These are phyloP conservation scores for Falco rusticolus DNA, from an alignment of 2,797 vertebrate species.

Conservation along the genomic window DNA sequence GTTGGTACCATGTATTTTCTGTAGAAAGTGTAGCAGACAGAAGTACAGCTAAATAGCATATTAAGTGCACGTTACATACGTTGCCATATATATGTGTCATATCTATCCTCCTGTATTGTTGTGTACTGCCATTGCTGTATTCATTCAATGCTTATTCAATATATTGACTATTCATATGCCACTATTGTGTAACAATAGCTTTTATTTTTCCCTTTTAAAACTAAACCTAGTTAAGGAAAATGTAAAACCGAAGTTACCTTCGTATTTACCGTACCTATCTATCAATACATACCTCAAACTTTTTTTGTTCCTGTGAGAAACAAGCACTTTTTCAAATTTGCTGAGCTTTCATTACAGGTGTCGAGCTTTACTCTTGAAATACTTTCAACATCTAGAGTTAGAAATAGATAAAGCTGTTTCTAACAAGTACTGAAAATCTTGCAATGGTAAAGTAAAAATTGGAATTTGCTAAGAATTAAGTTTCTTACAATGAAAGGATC, in stretches of 20 bases:
- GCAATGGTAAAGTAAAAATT: not conserved
- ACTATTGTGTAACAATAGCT: not conserved
- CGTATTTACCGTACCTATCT: not conserved
- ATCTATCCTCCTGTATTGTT: not conserved
- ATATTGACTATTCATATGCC: not conserved
- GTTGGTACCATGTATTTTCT: rapidly evolving
- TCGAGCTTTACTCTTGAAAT: not conserved
- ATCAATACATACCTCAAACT: not conserved
- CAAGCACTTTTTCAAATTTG: not conserved
- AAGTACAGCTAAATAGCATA: not conserved
- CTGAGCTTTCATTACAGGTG: not conserved
- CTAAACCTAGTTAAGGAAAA: not conserved
- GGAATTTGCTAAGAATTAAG: not conserved
- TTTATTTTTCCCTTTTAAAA: not conserved
- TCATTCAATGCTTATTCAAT: not conserved
- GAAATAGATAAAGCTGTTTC: not conserved
- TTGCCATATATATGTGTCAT: not conserved
- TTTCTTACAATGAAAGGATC: not conserved
- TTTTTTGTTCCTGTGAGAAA: not conserved
- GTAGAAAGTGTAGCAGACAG: not conserved
- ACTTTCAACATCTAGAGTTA: not conserved
- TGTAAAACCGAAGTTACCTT: not conserved
- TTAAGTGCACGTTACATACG: rapidly evolving
- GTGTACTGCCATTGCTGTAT: not conserved
- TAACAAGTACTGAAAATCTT: not conserved